phyloP scores from a whole-genome alignment of 2,888 invertebrate species.

The Rotaria macrura region DNA sequence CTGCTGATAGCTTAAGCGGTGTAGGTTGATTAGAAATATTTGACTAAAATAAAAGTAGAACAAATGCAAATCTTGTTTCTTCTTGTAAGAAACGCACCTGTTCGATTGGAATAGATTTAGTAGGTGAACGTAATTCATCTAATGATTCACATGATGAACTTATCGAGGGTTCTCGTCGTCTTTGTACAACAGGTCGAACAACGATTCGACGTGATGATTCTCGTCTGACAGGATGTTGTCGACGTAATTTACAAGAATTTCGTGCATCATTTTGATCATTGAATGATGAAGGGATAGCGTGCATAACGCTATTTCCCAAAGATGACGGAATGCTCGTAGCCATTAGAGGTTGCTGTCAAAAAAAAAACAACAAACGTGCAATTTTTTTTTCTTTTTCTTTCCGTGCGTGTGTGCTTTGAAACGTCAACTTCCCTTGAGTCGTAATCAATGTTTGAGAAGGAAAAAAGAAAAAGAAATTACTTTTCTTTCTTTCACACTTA shows the following conservation, averaged over 20 bases:
- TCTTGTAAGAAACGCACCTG: not conserved
- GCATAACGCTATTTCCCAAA: not conserved
- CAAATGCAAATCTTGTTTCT: not conserved
- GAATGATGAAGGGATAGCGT: not conserved
- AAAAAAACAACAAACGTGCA: not conserved
- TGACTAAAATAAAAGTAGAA: not conserved
- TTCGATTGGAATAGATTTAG: not conserved
- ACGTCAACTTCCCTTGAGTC: not conserved
- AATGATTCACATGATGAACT: not conserved
- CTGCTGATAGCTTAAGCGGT: not conserved
- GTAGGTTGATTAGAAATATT: not conserved
- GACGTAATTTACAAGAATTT: slow-evolving; percentile 11
- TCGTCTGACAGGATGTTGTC: not conserved
- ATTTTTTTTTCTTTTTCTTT: not conserved
- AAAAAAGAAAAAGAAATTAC: not conserved
- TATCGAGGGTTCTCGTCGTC: not conserved
- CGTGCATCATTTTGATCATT: not conserved
- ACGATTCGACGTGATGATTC: slow-evolving; percentile 10
- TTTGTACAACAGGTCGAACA: slow-evolving; percentile 16
- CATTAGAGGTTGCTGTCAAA: not conserved
- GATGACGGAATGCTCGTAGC: not conserved
- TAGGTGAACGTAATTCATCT: not conserved
- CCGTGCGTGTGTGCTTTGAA: not conserved
- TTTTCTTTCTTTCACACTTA: not conserved
- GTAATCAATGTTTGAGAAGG: not conserved